phyloP scores from a whole-genome alignment of 2,888 invertebrate genomes.

The Biston betularia region DNA sequence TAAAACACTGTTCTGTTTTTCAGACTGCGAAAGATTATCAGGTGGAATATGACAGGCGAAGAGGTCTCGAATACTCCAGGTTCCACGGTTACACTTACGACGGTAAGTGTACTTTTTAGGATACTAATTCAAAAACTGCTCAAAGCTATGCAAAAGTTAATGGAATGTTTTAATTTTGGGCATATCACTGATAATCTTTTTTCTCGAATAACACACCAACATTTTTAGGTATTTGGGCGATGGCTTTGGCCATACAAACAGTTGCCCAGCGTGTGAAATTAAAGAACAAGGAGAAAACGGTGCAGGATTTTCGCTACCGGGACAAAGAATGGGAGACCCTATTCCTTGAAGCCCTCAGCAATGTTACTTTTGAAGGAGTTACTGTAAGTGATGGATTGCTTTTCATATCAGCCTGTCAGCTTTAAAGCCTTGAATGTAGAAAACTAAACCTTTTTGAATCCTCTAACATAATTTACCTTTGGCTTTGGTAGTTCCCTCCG shows the following conservation, averaged over 20 bases:
- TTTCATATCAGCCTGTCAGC: background rate
- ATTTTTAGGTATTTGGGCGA: conserved; percentile 93
- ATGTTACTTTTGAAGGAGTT: conserved; percentile 97
- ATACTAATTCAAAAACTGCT: background rate
- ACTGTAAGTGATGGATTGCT: conserved; percentile 84
- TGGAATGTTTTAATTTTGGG: background rate
- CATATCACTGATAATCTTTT: background rate
- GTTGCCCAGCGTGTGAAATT: conserved; percentile 92
- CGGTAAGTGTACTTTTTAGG: conserved; percentile 78
- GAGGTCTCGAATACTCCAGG: conserved; percentile 94
- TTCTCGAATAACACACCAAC: background rate
- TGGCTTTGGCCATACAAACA: conserved; percentile 97
- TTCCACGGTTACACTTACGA: conserved; percentile 99
- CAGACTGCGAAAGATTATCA: conserved; percentile 96
- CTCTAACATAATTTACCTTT: too few relatives aligned
- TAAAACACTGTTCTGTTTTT: conserved; percentile 49
- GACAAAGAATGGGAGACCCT: conserved; percentile 95
- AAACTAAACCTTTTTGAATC: too few relatives aligned
- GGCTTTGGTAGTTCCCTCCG: too few relatives aligned
- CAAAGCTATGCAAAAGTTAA: too few relatives aligned
- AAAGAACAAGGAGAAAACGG: conserved; percentile 90
- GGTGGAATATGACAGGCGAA: conserved; percentile 92
- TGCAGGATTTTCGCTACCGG: conserved; percentile 93
- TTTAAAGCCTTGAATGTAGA: too few relatives aligned
- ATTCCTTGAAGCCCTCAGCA: conserved; percentile 94